phyloP scores from a whole-genome alignment of 2,113 vertebrate genomes.

The Prunella himalayana region DNA sequence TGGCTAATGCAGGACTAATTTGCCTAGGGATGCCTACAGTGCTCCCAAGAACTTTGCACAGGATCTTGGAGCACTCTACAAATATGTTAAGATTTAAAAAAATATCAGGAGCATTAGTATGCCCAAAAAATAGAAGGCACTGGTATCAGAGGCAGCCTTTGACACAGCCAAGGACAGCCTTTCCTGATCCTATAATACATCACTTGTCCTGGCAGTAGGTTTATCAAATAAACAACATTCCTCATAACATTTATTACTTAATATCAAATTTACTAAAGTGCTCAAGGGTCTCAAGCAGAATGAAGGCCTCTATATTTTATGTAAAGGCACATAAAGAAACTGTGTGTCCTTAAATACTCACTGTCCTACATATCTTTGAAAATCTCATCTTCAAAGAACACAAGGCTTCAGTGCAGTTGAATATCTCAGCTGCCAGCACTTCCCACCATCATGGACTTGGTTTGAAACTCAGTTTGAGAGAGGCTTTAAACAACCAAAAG shows the following conservation, averaged over 20 bases:
- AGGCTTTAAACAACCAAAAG: not conserved
- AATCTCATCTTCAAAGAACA: not conserved
- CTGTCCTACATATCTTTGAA: not conserved
- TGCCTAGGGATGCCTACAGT: not conserved
- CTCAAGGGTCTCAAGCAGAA: not conserved
- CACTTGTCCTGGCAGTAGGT: not conserved
- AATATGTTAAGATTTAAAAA: not conserved
- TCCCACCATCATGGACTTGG: not conserved
- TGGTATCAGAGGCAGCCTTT: not conserved
- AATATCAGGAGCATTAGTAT: not conserved
- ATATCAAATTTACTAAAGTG: constrained; percentile 23
- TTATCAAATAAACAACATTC: constrained; percentile 4
- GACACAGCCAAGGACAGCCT: not conserved
- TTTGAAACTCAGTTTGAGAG: not conserved
- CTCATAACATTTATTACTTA: not conserved
- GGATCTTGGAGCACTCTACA: not conserved
- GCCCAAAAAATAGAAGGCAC: not conserved
- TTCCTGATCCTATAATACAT: not conserved
- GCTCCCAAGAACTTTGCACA: not conserved
- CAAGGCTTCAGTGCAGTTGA: not conserved
- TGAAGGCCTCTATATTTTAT: not conserved
- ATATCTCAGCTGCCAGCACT: not conserved
- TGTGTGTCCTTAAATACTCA: not conserved
- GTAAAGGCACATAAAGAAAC: not conserved
- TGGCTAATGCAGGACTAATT: not conserved